Conservation (phyloP, 1,140 invertebrate genomes). For the Zophobas atratus region DNA sequence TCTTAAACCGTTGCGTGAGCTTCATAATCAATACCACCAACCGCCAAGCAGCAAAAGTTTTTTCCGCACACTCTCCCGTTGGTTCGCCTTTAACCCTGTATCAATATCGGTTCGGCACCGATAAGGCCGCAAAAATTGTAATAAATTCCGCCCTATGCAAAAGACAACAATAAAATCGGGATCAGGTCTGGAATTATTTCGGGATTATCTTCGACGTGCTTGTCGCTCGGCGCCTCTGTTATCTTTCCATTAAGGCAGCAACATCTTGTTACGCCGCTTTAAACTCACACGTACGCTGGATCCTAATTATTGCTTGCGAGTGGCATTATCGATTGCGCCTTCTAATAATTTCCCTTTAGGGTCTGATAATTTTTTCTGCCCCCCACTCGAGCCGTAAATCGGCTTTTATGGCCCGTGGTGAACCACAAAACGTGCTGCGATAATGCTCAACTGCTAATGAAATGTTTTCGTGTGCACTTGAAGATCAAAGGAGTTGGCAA, state of each 20-base stretch:
- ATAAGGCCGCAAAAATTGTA: conserved; percentile 34
- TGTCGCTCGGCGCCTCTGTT: conserved; percentile 1
- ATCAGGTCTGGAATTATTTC: conserved; percentile 18
- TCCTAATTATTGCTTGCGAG: conserved; percentile 21
- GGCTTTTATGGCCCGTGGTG: conserved; percentile 38
- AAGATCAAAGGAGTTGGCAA: conserved; percentile 10
- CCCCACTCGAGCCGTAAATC: conserved; percentile 10
- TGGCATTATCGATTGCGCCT: conserved; percentile 25
- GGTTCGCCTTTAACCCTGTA: conserved; percentile 31
- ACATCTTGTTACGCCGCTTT: conserved; percentile 22
- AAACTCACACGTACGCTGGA: neutral
- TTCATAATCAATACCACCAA: neutral
- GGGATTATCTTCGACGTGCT: conserved; percentile 1
- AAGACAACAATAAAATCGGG: conserved; percentile 34
- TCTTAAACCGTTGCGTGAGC: conserved; percentile 6
- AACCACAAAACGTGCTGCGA: conserved; percentile 29
- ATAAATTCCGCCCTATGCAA: conserved; percentile 7
- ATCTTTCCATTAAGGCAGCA: conserved; percentile 20
- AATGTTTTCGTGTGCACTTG: conserved; percentile 28
- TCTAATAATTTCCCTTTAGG: conserved; percentile 33
- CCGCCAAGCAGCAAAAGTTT: neutral
- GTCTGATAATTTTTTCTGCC: conserved; percentile 24
- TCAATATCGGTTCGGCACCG: conserved; percentile 33
- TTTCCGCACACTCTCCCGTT: neutral
- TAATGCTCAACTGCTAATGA: conserved; percentile 40